Base-by-base conservation (phyloP, 2,113 vertebrate genomes). In the Pterophyllum scalare region DNA sequence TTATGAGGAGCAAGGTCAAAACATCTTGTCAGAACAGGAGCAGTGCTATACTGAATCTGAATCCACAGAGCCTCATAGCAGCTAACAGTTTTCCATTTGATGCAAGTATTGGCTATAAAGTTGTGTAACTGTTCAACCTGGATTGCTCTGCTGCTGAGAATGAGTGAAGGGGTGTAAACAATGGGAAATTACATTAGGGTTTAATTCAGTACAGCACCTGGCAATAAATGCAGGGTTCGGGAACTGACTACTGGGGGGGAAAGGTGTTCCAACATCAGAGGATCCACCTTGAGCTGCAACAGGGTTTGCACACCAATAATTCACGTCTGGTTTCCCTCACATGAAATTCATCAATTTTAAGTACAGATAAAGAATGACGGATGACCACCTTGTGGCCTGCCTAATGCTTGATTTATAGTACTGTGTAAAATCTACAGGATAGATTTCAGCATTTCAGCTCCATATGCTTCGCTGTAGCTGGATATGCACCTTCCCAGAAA, bases 181-280 rank as follows among this genome's bases (percentile, higher is more conserved):
- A 52, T 19, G 49, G 6, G 17, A 52, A 2, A 19, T 52, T 72
- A 3, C 67, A 72, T 33, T 70, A 2, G 17, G 11, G 19, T 33
- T 20, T 26, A 72, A 54, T n/a, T 54, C 28, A 54, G 67, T 31
- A 54, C 26, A 33, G 3, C 17, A 7, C 20, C 46, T 54, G 46
- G 24, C 24, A 33, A 72, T 0, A 72, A n/a, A 54, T 54, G 46
- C 46, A 54, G 46, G 1, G 26, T 31, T 54, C 54, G 46, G 19
- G 26, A 54, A 52, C 49, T 4, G 14, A 52, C 5, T 19, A 19
- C 46, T 49, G 46, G 46, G 35, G 6, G 9, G 38, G 10, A 17
- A 15, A 49, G 1, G 3, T 4, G 4, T 46, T 10, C 40, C 17
- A 0, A 13, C 0, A 17, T 52, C 24, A 31, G 2, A 26, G 49